Conservation (phyloP, 2,888 invertebrate species). For the Euproctis similis region DNA sequence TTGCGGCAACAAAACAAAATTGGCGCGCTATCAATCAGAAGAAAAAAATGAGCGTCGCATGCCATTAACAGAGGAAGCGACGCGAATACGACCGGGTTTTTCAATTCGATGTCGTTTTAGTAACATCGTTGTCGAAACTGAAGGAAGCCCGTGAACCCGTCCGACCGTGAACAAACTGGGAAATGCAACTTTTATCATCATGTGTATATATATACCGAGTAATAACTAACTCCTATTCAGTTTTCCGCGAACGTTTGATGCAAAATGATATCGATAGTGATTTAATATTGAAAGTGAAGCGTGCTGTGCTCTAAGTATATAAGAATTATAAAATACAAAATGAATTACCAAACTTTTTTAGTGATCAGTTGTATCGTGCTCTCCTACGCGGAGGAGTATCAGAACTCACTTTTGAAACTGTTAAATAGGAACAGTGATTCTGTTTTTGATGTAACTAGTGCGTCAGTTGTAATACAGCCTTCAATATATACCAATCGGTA, state of each 20-base stretch:
- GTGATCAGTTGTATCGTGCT: slow-evolving; percentile 43
- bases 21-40: slow-evolving; percentile 39
- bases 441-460: slow-evolving; percentile 55
- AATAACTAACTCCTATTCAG: slow-evolving; percentile 60
- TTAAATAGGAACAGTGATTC: slow-evolving; percentile 54
- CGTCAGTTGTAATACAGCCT: slow-evolving; percentile 51
- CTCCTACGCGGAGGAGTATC: slow-evolving; percentile 41
- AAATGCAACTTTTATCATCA: slow-evolving; percentile 66
- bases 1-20: slow-evolving; percentile 40
- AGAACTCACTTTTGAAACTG: slow-evolving; percentile 50
- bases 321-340: slow-evolving; percentile 37
- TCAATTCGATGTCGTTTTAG: slow-evolving; percentile 48
- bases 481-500: slow-evolving; percentile 32
- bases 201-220: slow-evolving; percentile 71
- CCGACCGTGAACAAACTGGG: slow-evolving; percentile 63
- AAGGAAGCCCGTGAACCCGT: slow-evolving; percentile 47
- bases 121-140: slow-evolving; percentile 53
- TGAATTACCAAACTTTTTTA: slow-evolving; percentile 43
- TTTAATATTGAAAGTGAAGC: slow-evolving; percentile 57
- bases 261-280: slow-evolving; percentile 63
- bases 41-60: slow-evolving; percentile 31
- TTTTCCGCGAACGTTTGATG: slow-evolving; percentile 68
- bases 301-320: slow-evolving; percentile 40
- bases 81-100: slow-evolving; percentile 44
- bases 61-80: slow-evolving; percentile 57